phyloP scores from a whole-genome alignment of 1,140 invertebrate genomes.

The Vanessa atalanta region DNA sequence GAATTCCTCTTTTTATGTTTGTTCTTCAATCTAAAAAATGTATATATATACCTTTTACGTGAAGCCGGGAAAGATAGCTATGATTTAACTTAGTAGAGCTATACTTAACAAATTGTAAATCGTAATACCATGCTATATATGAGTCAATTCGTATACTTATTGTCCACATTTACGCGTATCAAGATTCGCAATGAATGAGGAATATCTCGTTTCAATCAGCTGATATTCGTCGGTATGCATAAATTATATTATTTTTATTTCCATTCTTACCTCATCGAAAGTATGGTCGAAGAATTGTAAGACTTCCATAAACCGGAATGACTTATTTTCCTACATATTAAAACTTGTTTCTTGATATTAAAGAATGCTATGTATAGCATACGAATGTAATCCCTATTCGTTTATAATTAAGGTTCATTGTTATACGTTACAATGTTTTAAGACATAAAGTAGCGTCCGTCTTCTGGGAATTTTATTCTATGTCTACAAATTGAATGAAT shows the following conservation, averaged over 20 bases:
- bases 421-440: not conserved
- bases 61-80: no score
- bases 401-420: not conserved
- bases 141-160: conserved; percentile 22
- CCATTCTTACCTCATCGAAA: conserved; percentile 68
- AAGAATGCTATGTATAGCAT: conserved; percentile 14
- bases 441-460: conserved; percentile 19
- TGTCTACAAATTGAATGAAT: conserved; percentile 37
- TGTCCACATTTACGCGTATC: conserved; percentile 15
- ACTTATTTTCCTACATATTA: conserved; percentile 41
- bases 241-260: conserved; percentile 57
- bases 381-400: conserved; percentile 11
- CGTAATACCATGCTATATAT: not conserved
- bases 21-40: no score
- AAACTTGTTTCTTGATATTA: conserved; percentile 41
- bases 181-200: conserved; percentile 59
- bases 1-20: no score
- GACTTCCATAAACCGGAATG: conserved; percentile 46
- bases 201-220: conserved; percentile 70
- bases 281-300: conserved; percentile 34
- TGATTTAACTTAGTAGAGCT: no score
- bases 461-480: conserved; percentile 36
- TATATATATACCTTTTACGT: no score
- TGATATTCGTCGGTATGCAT: conserved; percentile 65
- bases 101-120: not conserved